These are phyloP conservation scores for Zootoca vivipara DNA, from an alignment of 2,113 vertebrate genomes.

Conservation along the genomic window DNA sequence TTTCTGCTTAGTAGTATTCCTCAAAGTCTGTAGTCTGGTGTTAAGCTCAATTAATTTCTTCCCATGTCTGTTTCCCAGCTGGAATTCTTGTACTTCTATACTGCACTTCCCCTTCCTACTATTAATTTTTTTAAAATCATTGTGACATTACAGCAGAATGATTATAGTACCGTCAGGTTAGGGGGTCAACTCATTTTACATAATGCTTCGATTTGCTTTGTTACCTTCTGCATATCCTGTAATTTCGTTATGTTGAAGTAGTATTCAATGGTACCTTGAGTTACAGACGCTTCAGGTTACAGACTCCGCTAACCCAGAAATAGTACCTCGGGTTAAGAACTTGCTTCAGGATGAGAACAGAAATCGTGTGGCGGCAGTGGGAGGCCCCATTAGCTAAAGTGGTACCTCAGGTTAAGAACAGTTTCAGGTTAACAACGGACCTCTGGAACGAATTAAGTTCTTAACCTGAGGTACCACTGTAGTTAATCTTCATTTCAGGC, in stretches of 20 bases:
- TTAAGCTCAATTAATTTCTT: slow-evolving; percentile 11
- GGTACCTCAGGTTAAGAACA: too few relatives aligned
- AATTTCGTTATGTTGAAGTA: neutral
- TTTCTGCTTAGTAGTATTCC: neutral
- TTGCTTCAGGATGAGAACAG: too few relatives aligned
- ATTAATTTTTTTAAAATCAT: neutral
- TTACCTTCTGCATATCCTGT: neutral
- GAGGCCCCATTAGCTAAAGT: too few relatives aligned
- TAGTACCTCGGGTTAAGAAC: too few relatives aligned
- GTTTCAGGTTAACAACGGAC: too few relatives aligned
- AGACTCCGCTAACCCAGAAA: too few relatives aligned
- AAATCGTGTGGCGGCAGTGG: too few relatives aligned
- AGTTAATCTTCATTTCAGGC: neutral
- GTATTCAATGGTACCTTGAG: too few relatives aligned
- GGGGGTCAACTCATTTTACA: neutral
- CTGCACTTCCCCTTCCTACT: neutral
- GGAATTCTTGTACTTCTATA: slow-evolving; percentile 2
- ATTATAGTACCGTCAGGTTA: neutral
- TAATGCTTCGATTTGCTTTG: neutral
- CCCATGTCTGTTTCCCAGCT: neutral
- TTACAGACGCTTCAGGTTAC: too few relatives aligned
- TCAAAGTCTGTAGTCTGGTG: neutral
- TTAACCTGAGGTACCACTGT: too few relatives aligned
- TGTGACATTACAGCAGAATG: neutral
- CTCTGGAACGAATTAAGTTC: too few relatives aligned